A percentile compares a stretch with the other conserved stretches of the same genome.
phyloP scores from a whole-genome alignment of 2,797 vertebrate species.

The Sciaenops ocellatus region DNA sequence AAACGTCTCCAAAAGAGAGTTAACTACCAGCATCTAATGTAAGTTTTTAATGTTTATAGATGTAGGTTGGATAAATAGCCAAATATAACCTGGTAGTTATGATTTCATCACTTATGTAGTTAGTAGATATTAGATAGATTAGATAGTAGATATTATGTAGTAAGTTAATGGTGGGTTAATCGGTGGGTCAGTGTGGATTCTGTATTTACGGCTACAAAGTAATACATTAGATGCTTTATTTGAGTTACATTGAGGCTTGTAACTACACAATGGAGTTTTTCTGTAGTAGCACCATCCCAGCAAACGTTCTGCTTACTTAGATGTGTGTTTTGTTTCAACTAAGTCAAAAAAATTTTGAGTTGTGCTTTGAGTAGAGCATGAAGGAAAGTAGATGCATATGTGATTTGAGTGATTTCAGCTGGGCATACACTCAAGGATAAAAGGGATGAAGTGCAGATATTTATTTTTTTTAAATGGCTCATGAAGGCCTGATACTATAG shows the following conservation, averaged over 20 bases:
- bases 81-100: neutral
- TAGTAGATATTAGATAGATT: neutral
- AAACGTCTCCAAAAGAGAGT: neutral
- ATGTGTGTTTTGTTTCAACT: constrained; percentile 28
- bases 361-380: neutral
- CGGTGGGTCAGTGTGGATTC: neutral
- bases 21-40: neutral
- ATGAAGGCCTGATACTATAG: neutral
- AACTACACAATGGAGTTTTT: neutral
- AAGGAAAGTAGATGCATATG: neutral
- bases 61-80: neutral
- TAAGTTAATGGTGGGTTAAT: neutral
- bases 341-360: neutral
- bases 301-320: neutral
- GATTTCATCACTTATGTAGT: neutral
- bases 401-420: constrained; percentile 2
- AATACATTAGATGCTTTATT: neutral
- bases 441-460: neutral
- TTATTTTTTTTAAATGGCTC: neutral
- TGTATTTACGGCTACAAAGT: constrained; percentile 7
- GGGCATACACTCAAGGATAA: neutral
- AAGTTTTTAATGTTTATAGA: neutral
- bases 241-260: neutral
- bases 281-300: neutral
- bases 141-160: neutral